These are phyloP conservation scores for Oreochromis tanganicae DNA, from an alignment of 2,113 vertebrate species.

Conservation along the genomic window DNA sequence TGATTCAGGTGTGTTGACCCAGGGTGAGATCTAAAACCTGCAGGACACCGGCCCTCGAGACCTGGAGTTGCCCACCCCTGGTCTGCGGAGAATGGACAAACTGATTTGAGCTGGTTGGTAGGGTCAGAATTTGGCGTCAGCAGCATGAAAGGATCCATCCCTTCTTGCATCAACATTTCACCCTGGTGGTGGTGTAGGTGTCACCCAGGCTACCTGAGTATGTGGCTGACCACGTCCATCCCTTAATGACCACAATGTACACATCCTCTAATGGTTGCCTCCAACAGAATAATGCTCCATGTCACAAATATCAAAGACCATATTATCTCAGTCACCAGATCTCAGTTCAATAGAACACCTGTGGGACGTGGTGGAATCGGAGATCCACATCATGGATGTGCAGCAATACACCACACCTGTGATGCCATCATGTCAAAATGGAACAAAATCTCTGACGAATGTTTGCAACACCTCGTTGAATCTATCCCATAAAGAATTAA, in stretches of 20 bases:
- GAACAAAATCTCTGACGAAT: background rate
- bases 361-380: background rate
- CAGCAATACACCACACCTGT: background rate
- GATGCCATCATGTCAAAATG: background rate
- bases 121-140: accelerated
- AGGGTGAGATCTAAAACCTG: background rate
- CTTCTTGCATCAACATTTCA: background rate
- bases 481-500: background rate
- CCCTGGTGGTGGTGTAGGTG: background rate
- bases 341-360: background rate
- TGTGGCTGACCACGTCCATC: background rate
- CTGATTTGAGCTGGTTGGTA: background rate
- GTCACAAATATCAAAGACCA: background rate
- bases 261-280: background rate
- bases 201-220: background rate
- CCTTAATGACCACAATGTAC: background rate
- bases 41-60: background rate
- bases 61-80: background rate
- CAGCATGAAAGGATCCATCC: background rate
- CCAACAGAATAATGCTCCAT: background rate
- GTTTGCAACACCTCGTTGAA: background rate
- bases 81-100: background rate
- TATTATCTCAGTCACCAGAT: background rate
- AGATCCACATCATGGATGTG: background rate
- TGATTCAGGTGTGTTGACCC: background rate